phyloP scores from a whole-genome alignment of 2,797 vertebrate genomes.

The Anabas testudineus region DNA sequence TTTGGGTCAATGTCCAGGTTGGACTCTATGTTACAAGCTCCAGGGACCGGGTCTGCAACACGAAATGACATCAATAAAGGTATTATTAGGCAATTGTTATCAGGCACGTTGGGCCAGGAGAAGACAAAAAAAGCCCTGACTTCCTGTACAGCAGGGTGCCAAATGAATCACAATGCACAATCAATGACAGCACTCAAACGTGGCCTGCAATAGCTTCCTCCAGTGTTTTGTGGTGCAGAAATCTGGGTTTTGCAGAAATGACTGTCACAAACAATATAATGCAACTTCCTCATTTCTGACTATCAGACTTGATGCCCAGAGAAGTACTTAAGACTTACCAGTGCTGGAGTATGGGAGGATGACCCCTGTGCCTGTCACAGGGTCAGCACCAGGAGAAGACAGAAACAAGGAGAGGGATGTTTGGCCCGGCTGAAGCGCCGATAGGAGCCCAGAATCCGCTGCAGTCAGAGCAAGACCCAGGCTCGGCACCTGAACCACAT shows the following conservation, averaged over 20 bases:
- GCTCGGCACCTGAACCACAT: conserved; percentile 76
- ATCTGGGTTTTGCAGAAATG: conserved; percentile 18
- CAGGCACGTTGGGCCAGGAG: not conserved
- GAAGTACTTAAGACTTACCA: conserved; percentile 74
- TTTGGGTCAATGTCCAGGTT: conserved; percentile 92
- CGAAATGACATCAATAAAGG: not conserved
- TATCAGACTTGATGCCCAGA: not conserved
- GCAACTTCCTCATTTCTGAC: conserved; percentile 47
- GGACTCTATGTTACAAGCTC: conserved; percentile 93
- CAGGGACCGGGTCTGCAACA: conserved; percentile 92
- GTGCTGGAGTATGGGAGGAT: conserved; percentile 86
- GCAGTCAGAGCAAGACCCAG: conserved; percentile 81
- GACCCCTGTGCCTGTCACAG: conserved; percentile 85
- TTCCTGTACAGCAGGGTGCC: not conserved
- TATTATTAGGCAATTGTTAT: not conserved
- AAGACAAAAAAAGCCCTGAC: not conserved
- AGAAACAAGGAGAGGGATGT: conserved; percentile 86
- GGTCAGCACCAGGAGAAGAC: conserved; percentile 62
- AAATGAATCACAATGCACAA: not conserved
- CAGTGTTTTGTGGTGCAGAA: not conserved
- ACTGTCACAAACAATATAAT: not conserved
- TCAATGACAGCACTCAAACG: not conserved
- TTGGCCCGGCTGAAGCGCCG: conserved; percentile 83
- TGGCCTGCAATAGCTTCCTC: conserved; percentile 18
- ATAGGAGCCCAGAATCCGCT: conserved; percentile 88